Evolutionary conservation across 2,113 vertebrate genomes (phyloP), one percentile per base, ranked within the genome.

Genomic region (Chaetorhynchus papuensis): DNA sequence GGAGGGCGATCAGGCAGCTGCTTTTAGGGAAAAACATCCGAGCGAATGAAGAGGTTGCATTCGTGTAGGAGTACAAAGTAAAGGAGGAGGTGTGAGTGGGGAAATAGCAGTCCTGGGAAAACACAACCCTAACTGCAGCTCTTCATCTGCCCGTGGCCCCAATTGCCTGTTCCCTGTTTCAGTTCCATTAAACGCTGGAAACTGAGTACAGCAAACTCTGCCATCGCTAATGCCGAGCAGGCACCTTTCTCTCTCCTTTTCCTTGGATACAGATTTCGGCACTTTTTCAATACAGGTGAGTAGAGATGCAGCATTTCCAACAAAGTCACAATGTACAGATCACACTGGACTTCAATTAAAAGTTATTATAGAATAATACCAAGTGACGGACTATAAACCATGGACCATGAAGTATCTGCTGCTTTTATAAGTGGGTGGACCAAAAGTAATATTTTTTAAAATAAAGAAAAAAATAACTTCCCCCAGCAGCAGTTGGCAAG

Each of bases 161-260:
- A 64, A 23, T 0, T 19, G 18, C 27, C 5, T 1, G 1, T 20
- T 76, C 10, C 44, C 33, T 33, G 0, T 13, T 47, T 26, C 5
- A 1, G 31, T 39, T 54, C 68, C 61, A 33, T 35, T 22, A 18
- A 54, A n/a, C 0, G 0, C 13, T 15, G 35, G 27, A 31, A 69
- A 35, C 7, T 1, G 2, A 13, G 7, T 3, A 5, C 6, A 37
- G 3, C 28, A 23, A 16, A 31, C 15, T 8, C 11, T 23, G 23
- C 21, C 52, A 13, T 6, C 11, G 1, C 1, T 15, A 47, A 10
- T 3, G 19, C 57, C 19, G 5, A 10, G 20, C 2, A 0, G 8
- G 39, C 28, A 33, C 44, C 57, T 53, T 31, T 14, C 49, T 50
- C 6, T 37, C 1, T 37, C 24, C 21, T n/a, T 49, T 59, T 31